Conservation (phyloP, 1,140 invertebrate genomes). For the Doryteuthis pealeii region DNA sequence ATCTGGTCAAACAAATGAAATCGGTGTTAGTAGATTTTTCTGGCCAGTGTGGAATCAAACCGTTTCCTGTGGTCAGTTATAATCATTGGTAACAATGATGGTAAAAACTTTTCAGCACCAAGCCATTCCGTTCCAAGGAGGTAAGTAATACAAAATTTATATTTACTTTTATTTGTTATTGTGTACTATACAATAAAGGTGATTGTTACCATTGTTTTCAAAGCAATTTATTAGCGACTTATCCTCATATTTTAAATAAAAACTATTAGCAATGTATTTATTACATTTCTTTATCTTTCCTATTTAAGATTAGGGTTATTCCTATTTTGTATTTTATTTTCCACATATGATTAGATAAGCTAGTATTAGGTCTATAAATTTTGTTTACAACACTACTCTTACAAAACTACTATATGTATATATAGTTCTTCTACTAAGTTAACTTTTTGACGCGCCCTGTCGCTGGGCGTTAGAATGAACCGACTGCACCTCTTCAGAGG, state of each 20-base stretch:
- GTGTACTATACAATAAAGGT: too few relatives aligned
- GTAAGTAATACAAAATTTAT: conserved; percentile 34
- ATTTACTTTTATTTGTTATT: too few relatives aligned
- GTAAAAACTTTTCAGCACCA: conserved; percentile 91
- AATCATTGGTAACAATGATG: conserved; percentile 98
- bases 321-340: too few relatives aligned
- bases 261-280: not conserved
- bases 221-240: too few relatives aligned
- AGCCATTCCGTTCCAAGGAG: conserved; percentile 78
- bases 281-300: not conserved
- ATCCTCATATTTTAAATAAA: too few relatives aligned
- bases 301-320: too few relatives aligned
- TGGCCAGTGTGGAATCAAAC: conserved; percentile 89
- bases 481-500: too few relatives aligned
- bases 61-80: conserved; percentile 95
- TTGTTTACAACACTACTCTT: not conserved
- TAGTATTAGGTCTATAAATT: too few relatives aligned
- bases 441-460: too few relatives aligned
- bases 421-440: not conserved
- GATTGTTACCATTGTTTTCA: too few relatives aligned
- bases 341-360: too few relatives aligned
- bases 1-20: conserved; percentile 95
- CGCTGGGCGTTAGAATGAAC: too few relatives aligned
- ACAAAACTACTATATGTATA: not conserved
- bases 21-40: conserved; percentile 94